These are phyloP conservation scores for Cephus spinipes DNA, from an alignment of 2,888 invertebrate species.

Conservation along the genomic window DNA sequence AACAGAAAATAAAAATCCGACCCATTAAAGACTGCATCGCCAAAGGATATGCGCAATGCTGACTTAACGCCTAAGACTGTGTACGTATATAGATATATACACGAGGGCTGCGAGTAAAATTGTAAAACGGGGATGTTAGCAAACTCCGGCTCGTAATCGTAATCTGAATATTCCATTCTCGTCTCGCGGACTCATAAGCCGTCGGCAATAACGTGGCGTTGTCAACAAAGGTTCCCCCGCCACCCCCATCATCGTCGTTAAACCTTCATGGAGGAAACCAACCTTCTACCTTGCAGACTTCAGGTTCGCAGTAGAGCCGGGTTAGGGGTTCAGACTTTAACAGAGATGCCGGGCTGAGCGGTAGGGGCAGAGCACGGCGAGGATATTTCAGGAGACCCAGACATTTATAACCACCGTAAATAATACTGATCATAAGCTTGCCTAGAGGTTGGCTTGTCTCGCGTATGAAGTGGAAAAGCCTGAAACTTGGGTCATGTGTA, in stretches of 20 bases:
- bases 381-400: conserved; percentile 31
- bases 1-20: conserved; percentile 61
- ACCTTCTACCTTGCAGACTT: background rate
- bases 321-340: background rate
- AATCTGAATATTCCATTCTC: conserved; percentile 35
- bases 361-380: conserved; percentile 5
- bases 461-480: background rate
- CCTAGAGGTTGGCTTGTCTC: conserved; percentile 11
- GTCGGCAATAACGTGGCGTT: conserved; percentile 46
- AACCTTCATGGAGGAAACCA: conserved; percentile 35
- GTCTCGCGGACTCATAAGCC: conserved; percentile 39
- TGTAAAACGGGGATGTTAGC: background rate
- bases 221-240: conserved; percentile 48
- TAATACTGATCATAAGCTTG: conserved; percentile 48
- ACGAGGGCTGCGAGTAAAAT: background rate
- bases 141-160: conserved; percentile 14
- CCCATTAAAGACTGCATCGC: background rate
- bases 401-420: conserved; percentile 62
- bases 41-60: background rate
- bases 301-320: background rate
- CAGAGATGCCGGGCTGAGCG: conserved; percentile 9
- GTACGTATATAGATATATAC: background rate
- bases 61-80: background rate
- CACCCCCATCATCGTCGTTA: conserved; percentile 47
- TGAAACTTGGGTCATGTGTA: background rate